Percentiles rank a stretch among this genome's conserved stretches.
Evolutionary conservation across 2,888 invertebrate genomes (phyloP).

Genomic region (Hirtodrosophila duncani): DNA sequence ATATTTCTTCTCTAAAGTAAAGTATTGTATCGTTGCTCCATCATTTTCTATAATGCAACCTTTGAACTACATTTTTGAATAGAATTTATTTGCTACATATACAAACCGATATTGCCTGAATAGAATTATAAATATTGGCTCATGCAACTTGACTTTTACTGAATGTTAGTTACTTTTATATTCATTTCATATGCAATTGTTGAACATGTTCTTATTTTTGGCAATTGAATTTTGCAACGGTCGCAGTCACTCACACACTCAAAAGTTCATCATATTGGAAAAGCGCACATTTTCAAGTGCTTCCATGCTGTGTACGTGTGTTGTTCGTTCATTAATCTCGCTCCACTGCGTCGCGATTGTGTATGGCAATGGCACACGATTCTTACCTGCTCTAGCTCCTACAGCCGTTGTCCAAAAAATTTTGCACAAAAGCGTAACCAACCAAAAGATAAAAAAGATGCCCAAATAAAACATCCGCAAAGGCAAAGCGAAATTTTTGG

Average conservation of each 20-base stretch:
- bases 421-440: slow-evolving; percentile 13
- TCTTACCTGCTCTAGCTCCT: too few relatives aligned
- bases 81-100: too few relatives aligned
- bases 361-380: slow-evolving; percentile 32
- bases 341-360: slow-evolving; percentile 26
- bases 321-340: slow-evolving; percentile 39
- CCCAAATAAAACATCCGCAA: slow-evolving; percentile 19
- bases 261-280: slow-evolving; percentile 58
- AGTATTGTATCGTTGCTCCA: too few relatives aligned
- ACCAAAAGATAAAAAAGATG: slow-evolving; percentile 21
- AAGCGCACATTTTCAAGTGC: slow-evolving; percentile 55
- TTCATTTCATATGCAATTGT: too few relatives aligned
- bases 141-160: too few relatives aligned
- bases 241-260: slow-evolving; percentile 36
- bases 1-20: too few relatives aligned
- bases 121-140: too few relatives aligned
- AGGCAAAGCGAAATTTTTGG: slow-evolving; percentile 17
- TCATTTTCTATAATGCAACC: too few relatives aligned
- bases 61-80: too few relatives aligned
- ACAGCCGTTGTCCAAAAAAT: slow-evolving; percentile 20
- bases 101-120: too few relatives aligned
- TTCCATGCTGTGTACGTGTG: slow-evolving; percentile 1
- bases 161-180: too few relatives aligned
- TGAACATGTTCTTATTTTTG: slow-evolving; percentile 18
- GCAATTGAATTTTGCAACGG: slow-evolving; percentile 8